Evolutionary conservation across 1,140 invertebrate species (phyloP), one percentile per base, ranked within the genome.

Genomic region (Meloidogyne hapla): DNA sequence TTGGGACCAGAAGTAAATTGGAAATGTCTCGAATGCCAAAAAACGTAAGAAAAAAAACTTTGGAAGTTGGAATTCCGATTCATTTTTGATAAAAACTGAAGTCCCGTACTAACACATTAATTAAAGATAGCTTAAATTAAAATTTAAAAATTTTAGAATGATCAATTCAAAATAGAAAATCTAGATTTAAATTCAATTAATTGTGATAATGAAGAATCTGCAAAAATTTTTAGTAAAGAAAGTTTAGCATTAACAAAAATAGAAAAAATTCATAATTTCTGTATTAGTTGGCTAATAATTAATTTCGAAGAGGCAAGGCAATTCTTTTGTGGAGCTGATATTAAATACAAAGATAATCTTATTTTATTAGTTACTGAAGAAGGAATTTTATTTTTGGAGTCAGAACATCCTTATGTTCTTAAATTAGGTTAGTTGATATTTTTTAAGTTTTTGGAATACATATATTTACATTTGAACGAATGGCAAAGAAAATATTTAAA

Each of bases 161-260:
- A n/a, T 5, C 8, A 56, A n/a, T n/a, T 56, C 18, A 56, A 56
- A 8, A 56, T 56, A 56, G 33, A 33, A 33, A 56, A n/a, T 56
- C 1, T n/a, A 5, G 12, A 56, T n/a, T 0, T 1, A n/a, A 56
- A 56, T 56, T 56, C 8, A 56, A 56, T 56, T 56, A 56, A 56
- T 56, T 56, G 48, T 56, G 48, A 56, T n/a, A 56, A 56, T n/a
- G 48, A n/a, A n/a, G 48, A 56, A 56, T 56, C n/a, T n/a, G 18
- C 18, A 56, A 15, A n/a, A 56, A 56, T 1, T 56, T 4, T n/a
- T 5, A 56, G 15, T 4, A 56, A n/a, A 56, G n/a, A 2, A n/a
- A 13, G n/a, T n/a, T n/a, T 56, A 5, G 0, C 4, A 15, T 8
- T n/a, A 56, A 5, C 48, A n/a, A 56, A 56, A n/a, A 13, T n/a